These are phyloP conservation scores for Standfussiana lucernea DNA, from an alignment of 2,888 invertebrate genomes.

Conservation along the genomic window DNA sequence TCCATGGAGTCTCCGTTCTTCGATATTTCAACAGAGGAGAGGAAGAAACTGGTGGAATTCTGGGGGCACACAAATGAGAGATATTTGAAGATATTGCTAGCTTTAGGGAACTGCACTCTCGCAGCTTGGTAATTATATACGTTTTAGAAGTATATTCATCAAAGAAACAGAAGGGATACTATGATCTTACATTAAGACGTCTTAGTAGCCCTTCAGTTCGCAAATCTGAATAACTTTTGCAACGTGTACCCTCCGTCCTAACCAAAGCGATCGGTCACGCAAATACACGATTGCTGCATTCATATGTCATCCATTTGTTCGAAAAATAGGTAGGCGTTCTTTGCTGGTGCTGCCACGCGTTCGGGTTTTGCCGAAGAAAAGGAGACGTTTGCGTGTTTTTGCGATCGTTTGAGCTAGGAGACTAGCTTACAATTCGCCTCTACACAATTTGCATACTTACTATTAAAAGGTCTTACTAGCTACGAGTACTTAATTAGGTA, in stretches of 20 bases:
- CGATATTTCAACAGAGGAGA: constrained; percentile 76
- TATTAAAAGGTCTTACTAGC: background rate
- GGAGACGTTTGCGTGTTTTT: background rate
- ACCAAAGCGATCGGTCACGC: background rate
- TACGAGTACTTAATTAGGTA: background rate
- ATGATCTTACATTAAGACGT: too few species aligned
- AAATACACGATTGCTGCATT: background rate
- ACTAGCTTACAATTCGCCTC: background rate
- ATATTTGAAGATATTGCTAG: constrained; percentile 78
- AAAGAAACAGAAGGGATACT: too few species aligned
- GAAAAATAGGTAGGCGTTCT: too few species aligned
- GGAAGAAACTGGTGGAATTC: constrained; percentile 74
- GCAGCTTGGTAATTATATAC: constrained; percentile 76
- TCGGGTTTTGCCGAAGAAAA: background rate
- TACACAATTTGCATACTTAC: background rate
- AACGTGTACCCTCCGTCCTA: background rate
- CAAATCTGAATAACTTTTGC: background rate
- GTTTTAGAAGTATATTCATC: background rate
- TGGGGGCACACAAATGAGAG: constrained; percentile 79
- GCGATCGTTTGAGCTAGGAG: background rate
- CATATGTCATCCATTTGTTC: background rate
- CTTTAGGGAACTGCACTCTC: constrained; percentile 79
- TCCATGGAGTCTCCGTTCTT: constrained; percentile 82
- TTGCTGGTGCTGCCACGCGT: background rate
- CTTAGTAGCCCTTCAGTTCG: too few species aligned